These are phyloP conservation scores for Cariama cristata DNA, from an alignment of 2,113 vertebrate genomes.

Conservation along the genomic window DNA sequence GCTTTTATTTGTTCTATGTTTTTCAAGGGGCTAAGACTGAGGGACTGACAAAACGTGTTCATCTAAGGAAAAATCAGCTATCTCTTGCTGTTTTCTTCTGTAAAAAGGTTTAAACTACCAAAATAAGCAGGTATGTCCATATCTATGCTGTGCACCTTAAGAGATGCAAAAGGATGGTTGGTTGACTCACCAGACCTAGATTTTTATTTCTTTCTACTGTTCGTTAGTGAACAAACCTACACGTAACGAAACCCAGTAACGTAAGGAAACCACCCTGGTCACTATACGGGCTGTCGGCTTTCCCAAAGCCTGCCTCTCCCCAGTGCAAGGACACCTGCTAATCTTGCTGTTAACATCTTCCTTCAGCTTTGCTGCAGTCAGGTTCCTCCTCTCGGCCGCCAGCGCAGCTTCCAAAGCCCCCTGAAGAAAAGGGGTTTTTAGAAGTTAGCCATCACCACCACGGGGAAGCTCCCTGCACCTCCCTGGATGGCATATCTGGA, in stretches of 20 bases:
- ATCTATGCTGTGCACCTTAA: background rate
- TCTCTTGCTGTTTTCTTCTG: background rate
- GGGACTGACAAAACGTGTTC: background rate
- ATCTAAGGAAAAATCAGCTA: background rate
- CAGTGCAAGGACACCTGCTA: background rate
- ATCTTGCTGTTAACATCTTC: background rate
- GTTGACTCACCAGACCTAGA: background rate
- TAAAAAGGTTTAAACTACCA: background rate
- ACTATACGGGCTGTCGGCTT: rapidly evolving
- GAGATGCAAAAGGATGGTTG: background rate
- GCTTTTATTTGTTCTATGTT: background rate
- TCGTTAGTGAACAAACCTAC: background rate
- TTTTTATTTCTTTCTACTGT: background rate
- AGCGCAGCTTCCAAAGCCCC: background rate
- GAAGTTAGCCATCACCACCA: background rate
- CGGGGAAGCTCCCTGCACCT: background rate
- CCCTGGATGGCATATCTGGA: background rate
- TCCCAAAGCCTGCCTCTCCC: background rate
- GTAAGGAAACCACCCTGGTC: background rate
- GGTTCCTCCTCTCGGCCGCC: background rate
- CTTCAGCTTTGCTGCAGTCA: background rate
- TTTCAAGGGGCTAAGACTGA: background rate
- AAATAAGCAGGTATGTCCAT: background rate
- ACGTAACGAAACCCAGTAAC: background rate
- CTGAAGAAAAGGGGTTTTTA: background rate